Base-by-base conservation (phyloP, 2,888 invertebrate species). In the Pediacus dermestoides region DNA sequence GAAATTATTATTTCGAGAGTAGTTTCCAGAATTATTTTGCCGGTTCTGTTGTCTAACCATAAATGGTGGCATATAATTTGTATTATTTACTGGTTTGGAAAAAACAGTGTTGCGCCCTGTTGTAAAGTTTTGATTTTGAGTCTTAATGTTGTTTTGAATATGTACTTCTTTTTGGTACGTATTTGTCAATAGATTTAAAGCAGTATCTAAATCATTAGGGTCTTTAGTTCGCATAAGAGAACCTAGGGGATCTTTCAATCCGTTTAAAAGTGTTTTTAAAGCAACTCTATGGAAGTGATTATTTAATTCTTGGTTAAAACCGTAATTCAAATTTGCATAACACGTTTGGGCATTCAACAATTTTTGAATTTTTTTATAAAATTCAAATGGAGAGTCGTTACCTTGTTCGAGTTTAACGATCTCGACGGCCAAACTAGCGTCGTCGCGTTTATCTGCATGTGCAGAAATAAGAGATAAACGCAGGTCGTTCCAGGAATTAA, bases 181-280 rank as follows among this genome's bases (percentile, higher is more conserved):
- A 22, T 36, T 36, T 14, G 36, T 30, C 3, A 30, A 22, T 11
- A 36, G 3, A 12, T 30, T 30, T 30, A 30, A 30, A 14, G 30
- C 30, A 21, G 14, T 27, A 13, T 36, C 30, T 13, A 36, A 30
- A 22, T 30, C 16, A 10, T 1, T 15, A 2, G 36, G 36, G 21
- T 36, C 30, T 30, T 36, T 36, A 8, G 30, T 36, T 13, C 22
- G 30, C 30, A 36, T 36, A 3, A 36, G 16, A 12, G 30, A 28
- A 21, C 23, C 36, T 16, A 36, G 21, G 4, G 34, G 25, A n/a
- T 34, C 16, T 34, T 34, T 34, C 9, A 34, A 23, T n/a, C 26
- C 34, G 14, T 16, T 26, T 25, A 35, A 16, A n/a, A 35, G 8
- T 27, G 27, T 16, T 28, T 27, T 28, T 10, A 35, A 16, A 13